Conservation (phyloP, 2,113 vertebrate genomes). For the Pedetes capensis region DNA sequence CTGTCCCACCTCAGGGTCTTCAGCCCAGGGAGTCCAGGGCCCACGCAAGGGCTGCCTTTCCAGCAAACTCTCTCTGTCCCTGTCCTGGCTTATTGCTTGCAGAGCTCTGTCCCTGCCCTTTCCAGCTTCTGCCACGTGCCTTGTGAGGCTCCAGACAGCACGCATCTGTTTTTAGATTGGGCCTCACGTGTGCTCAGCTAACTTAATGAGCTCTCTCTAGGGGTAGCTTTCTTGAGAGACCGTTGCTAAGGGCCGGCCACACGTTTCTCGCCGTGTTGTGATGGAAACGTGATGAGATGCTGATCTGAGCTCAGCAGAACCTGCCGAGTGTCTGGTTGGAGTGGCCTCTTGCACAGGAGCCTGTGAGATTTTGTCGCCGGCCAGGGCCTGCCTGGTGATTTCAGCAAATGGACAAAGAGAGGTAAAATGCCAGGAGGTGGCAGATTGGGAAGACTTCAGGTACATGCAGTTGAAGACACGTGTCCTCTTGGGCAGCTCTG, state of each 20-base stretch:
- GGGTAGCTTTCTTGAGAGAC: constrained; percentile 70
- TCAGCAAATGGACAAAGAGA: not conserved
- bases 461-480: not conserved
- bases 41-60: not conserved
- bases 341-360: constrained; percentile 42
- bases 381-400: not conserved
- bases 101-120: not conserved
- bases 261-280: constrained; percentile 66
- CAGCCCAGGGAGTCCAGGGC: not conserved
- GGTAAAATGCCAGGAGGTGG: not conserved
- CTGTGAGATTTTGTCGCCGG: not conserved
- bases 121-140: constrained; percentile 46
- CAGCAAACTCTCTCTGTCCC: not conserved
- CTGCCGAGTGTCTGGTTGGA: constrained; percentile 51
- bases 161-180: constrained; percentile 68
- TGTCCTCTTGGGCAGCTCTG: not conserved
- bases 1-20: not conserved
- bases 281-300: constrained; percentile 76
- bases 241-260: constrained; percentile 74
- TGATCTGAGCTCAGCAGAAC: constrained; percentile 44
- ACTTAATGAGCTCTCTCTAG: constrained; percentile 75
- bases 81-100: not conserved
- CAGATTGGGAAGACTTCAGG: not conserved
- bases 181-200: constrained; percentile 60
- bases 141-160: constrained; percentile 38